Evolutionary conservation across 1,140 invertebrate genomes (phyloP), one percentile per base, ranked within the genome.

Genomic region (Agrilus planipennis): DNA sequence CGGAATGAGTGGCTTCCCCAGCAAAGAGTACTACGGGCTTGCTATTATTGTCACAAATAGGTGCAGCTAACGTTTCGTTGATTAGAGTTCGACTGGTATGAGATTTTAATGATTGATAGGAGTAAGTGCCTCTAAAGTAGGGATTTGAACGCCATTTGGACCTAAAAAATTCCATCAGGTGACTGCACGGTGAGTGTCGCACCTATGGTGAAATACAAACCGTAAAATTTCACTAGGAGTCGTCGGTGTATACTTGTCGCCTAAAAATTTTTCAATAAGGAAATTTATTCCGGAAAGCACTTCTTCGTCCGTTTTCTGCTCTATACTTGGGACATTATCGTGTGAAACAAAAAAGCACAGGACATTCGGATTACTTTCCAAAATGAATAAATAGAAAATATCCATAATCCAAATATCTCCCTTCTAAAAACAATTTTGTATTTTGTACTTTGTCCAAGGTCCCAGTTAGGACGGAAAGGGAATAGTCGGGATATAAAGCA

Each of bases 101-200:
- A 1, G 70, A 64, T 9, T 71, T 55, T 17, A 81, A 54, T 51
- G 70, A 74, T 20, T 68, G 67, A 57, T 75, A 84, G 28, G 76
- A 76, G 55, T 86, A 88, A 1, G 78, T 72, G 17, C 84, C 82
- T 42, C 72, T 56, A 36, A 75, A 75, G 50, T 77, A 67, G 1
- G 71, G 68, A 63, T 88, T 79, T 1, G 62, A 66, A 32, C 63
- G 68, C 84, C 85, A 89, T 49, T 68, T 65, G 7, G 76, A 72
- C 45, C 79, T 81, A 55, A 41, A 59, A 68, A 55, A 30, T 5
- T 3, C 11, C 7, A 39, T 63, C 56, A 38, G 57, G 39, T 5
- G 63, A 56, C 5, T 23, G 3, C n/a, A 37, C 18, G 15, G 14
- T 29, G 21, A 21, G 15, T 31, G 12, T 31, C 6, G 4, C 5